Conservation (phyloP, 2,797 vertebrate species). For the Sebastes minor region DNA sequence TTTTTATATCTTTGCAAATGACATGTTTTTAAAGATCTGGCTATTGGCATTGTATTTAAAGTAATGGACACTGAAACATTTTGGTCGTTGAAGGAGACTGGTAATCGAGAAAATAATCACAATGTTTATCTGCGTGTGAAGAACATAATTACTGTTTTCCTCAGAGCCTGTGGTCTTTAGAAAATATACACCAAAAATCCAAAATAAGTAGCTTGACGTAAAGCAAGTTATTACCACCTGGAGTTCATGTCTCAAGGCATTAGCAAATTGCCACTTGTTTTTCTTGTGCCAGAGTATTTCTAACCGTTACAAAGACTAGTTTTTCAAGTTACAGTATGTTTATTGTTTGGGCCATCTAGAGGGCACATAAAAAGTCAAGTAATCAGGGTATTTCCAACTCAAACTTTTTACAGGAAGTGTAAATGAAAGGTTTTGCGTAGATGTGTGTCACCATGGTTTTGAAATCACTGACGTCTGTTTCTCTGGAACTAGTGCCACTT, state of each 20-base stretch:
- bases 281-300: background rate
- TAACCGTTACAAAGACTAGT: background rate
- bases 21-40: background rate
- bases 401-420: background rate
- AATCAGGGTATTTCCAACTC: background rate
- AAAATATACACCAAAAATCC: background rate
- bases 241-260: background rate
- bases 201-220: conserved; percentile 29
- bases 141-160: conserved; percentile 4
- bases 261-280: background rate
- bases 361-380: fast-evolving
- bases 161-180: background rate
- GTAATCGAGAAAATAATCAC: background rate
- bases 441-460: background rate
- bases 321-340: background rate
- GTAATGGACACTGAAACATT: background rate
- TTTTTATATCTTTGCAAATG: background rate
- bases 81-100: background rate
- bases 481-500: background rate
- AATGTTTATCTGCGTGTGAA: conserved; percentile 1
- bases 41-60: background rate
- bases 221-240: conserved; percentile 13
- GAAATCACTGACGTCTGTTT: background rate
- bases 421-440: background rate
- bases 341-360: background rate